These are phyloP conservation scores for Xyrauchen texanus DNA, from an alignment of 2,113 vertebrate species.

Conservation along the genomic window DNA sequence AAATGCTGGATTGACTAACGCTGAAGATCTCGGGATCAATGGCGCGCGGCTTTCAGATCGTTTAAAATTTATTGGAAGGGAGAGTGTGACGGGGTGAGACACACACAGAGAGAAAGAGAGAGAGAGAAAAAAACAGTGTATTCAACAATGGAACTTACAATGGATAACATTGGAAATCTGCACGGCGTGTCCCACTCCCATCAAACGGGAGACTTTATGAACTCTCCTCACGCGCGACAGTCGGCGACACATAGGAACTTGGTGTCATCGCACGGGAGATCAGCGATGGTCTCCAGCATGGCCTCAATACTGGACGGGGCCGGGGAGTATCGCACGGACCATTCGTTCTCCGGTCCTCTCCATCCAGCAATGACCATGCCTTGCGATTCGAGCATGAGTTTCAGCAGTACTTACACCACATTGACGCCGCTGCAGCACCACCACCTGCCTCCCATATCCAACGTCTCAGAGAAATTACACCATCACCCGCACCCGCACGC, in stretches of 20 bases:
- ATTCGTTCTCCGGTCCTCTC: conserved; percentile 84
- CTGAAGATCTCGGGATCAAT: conserved; percentile 77
- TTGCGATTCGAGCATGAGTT: conserved; percentile 91
- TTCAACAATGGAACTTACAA: conserved; percentile 90
- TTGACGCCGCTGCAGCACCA: conserved; percentile 93
- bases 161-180: conserved; percentile 93
- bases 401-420: conserved; percentile 94
- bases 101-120: neutral
- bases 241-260: conserved; percentile 87
- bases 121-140: conserved; percentile 67
- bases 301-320: conserved; percentile 88
- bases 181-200: conserved; percentile 89
- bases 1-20: conserved; percentile 77
- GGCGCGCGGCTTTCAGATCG: conserved; percentile 80
- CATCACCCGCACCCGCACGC: conserved; percentile 79
- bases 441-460: conserved; percentile 88
- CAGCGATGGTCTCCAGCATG: conserved; percentile 89
- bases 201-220: conserved; percentile 89
- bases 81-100: conserved; percentile 46
- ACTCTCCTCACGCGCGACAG: conserved; percentile 84
- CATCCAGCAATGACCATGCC: conserved; percentile 97
- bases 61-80: conserved; percentile 77
- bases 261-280: conserved; percentile 83
- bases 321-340: conserved; percentile 90
- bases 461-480: conserved; percentile 95